phyloP scores from a whole-genome alignment of 2,888 invertebrate genomes.

The Zaprionus obscuricornis region DNA sequence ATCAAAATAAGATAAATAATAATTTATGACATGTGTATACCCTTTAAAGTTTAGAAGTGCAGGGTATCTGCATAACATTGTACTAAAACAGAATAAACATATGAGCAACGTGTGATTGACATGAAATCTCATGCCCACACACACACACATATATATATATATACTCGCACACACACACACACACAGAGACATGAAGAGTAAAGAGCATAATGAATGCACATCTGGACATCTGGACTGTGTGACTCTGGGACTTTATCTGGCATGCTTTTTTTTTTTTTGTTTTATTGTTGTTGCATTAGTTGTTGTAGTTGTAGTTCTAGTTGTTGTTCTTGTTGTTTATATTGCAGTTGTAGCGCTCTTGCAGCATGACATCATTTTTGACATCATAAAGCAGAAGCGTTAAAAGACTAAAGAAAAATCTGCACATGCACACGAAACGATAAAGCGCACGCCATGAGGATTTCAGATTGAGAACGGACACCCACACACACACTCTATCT shows the following conservation, averaged over 20 bases:
- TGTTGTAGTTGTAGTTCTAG: slow-evolving; percentile 32
- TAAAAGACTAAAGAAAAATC: slow-evolving; percentile 50
- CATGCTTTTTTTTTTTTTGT: too few relatives aligned
- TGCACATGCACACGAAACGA: slow-evolving; percentile 53
- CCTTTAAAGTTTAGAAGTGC: background rate
- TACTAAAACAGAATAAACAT: slow-evolving; percentile 66
- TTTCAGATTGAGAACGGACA: slow-evolving; percentile 24
- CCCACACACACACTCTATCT: slow-evolving; percentile 41
- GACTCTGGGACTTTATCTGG: slow-evolving; percentile 36
- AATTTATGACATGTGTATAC: background rate
- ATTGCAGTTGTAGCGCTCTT: slow-evolving; percentile 65
- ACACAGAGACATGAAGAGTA: slow-evolving; percentile 1
- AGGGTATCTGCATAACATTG: slow-evolving; percentile 51
- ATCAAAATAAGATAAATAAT: background rate
- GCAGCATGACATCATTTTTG: slow-evolving; percentile 78
- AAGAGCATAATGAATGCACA: slow-evolving; percentile 71
- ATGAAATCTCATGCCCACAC: slow-evolving; percentile 60
- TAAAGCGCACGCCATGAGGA: slow-evolving; percentile 19
- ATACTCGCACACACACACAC: background rate
- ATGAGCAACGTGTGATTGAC: slow-evolving; percentile 72
- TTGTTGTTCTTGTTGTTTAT: slow-evolving; percentile 16
- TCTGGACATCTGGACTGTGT: slow-evolving; percentile 68
- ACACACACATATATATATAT: slow-evolving; percentile 1
- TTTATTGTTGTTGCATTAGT: slow-evolving; percentile 19
- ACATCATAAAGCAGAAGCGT: slow-evolving; percentile 59